phyloP scores from a whole-genome alignment of 2,113 vertebrate species.

The Gracilinanus agilis region DNA sequence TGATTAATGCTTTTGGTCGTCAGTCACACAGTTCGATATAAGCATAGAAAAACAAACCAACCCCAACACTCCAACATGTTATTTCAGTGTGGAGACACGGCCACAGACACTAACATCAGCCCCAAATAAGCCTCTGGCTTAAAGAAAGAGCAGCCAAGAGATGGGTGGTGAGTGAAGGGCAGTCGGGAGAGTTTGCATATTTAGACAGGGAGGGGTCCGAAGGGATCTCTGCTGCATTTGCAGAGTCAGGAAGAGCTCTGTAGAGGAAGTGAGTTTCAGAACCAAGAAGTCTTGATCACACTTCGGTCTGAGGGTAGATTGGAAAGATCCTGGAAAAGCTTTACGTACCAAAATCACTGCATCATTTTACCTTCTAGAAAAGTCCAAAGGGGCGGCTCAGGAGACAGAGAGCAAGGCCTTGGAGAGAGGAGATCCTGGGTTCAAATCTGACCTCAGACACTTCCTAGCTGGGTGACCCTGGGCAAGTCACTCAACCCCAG shows the following conservation, averaged over 20 bases:
- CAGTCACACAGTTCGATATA: neutral
- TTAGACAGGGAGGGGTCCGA: neutral
- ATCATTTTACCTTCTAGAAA: neutral
- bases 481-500: too few species aligned
- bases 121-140: neutral
- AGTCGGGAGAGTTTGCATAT: neutral
- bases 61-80: neutral
- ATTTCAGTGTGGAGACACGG: neutral
- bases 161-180: neutral
- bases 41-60: neutral
- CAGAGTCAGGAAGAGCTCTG: neutral
- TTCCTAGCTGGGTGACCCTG: too few species aligned
- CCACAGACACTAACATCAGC: neutral
- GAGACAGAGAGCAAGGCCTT: too few species aligned
- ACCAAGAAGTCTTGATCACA: neutral
- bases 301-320: neutral
- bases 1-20: neutral
- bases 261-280: neutral
- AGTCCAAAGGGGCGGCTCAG: too few species aligned
- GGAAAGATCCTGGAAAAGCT: neutral
- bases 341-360: neutral
- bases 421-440: too few species aligned
- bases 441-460: too few species aligned
- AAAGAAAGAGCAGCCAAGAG: neutral
- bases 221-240: neutral